Evolutionary conservation across 2,888 invertebrate species (phyloP).

Genomic region (Sclerodermus sp.): DNA sequence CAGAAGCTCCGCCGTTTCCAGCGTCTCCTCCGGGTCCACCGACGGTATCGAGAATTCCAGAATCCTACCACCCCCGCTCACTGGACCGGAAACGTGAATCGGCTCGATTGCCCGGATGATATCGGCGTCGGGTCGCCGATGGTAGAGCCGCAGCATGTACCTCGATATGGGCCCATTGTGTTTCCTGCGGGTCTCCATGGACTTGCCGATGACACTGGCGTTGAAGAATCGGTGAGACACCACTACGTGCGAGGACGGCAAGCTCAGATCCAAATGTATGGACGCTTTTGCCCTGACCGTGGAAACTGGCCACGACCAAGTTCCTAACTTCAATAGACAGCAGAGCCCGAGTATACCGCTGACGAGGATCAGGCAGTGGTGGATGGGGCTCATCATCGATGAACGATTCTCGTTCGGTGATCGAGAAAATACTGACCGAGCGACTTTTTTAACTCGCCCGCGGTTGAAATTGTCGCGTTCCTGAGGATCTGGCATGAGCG

Average conservation of each 20-base stretch:
- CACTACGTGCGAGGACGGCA: constrained; percentile 33
- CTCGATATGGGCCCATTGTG: constrained; percentile 37
- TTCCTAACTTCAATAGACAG: constrained; percentile 43
- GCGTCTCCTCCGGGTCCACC: constrained; percentile 32
- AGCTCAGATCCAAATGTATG: constrained; percentile 44
- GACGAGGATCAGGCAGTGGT: constrained; percentile 36
- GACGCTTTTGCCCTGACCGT: constrained; percentile 44
- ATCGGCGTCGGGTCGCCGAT: constrained; percentile 44
- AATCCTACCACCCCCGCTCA: constrained; percentile 37
- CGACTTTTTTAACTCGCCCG: no score
- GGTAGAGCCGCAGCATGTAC: constrained; percentile 49
- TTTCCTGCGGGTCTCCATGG: constrained; percentile 19
- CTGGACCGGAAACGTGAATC: constrained; percentile 35
- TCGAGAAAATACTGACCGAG: neutral
- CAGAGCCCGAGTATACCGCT: constrained; percentile 29
- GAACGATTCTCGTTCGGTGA: no score
- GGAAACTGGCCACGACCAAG: constrained; percentile 28
- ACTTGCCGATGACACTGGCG: constrained; percentile 18
- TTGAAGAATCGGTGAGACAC: constrained; percentile 26
- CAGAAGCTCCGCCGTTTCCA: constrained; percentile 45
- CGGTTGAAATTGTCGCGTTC: no score
- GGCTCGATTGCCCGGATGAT: constrained; percentile 47
- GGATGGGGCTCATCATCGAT: constrained; percentile 15
- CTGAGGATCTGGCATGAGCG: no score
- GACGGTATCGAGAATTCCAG: constrained; percentile 44